Base-by-base conservation (phyloP, 2,113 vertebrate genomes). In the Oenanthe oenanthe region DNA sequence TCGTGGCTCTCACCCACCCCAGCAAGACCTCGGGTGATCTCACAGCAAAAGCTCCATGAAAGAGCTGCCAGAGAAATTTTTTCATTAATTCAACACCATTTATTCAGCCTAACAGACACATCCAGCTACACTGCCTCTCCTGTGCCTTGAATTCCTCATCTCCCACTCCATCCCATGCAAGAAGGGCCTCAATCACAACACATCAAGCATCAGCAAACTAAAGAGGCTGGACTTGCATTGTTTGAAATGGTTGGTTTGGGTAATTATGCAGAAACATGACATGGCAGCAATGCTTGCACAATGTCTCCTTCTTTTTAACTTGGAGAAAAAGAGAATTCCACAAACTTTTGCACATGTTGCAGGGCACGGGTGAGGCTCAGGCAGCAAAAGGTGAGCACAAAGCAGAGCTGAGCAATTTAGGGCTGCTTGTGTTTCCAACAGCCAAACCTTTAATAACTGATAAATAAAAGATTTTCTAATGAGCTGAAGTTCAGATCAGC, bases 71-170 rank as follows among this genome's bases (percentile, higher is more conserved):
- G 73, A 38, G 40, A 21, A 8, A 12, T 60, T 90, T 87, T 58
- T 45, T n/a, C 58, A 63, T 95, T 61, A 81, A 85, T 88, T 56
- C 57, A 66, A 3, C 58, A 65, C 50, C 71, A 50, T 93, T 90
- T 42, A 85, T 79, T 70, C 70, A 95, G 45, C 63, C 89, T 81
- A 79, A 90, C 63, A 75, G 65, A 75, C 53, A 47, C 54, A 68
- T 47, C 57, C 71, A 85, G 74, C 83, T 60, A 18, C 74, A 86
- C 53, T 42, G 45, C 56, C 67, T 81, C 74, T 53, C 57, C 60
- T 73, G 65, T 84, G 29, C 3, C 61, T 56, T 16, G 13, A 31
- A 58, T 74, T 79, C 53, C 67, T 68, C 65, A 17, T 56, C 67
- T 78, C 43, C 77, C 71, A 43, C 72, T 88, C 43, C 81, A 68